phyloP scores from a whole-genome alignment of 2,113 vertebrate species.

The Verasper variegatus region DNA sequence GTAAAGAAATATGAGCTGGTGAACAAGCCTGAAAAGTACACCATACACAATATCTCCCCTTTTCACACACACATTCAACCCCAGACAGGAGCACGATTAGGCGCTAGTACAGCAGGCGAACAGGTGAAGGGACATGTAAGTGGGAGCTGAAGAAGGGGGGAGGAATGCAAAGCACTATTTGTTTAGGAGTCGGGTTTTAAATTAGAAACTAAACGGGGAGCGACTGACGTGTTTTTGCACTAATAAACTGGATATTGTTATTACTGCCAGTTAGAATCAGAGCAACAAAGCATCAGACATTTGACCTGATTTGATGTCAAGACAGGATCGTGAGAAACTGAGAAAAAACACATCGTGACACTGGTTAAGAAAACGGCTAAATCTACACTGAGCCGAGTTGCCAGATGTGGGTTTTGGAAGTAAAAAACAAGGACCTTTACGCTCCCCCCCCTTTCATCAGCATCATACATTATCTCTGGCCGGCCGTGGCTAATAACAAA shows the following conservation, averaged over 20 bases:
- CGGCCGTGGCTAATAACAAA: conserved; percentile 47
- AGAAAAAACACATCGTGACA: neutral
- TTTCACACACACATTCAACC: conserved; percentile 4
- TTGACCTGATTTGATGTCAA: neutral
- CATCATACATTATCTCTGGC: conserved; percentile 44
- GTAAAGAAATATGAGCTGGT: conserved; percentile 29
- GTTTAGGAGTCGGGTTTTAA: conserved; percentile 32
- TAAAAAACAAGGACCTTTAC: conserved; percentile 16
- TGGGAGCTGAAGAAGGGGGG: conserved; percentile 7
- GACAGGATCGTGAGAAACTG: neutral
- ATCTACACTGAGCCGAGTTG: neutral
- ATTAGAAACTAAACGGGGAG: neutral
- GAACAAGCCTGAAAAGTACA: conserved; percentile 25
- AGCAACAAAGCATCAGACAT: neutral
- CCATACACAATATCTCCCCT: conserved; percentile 12
- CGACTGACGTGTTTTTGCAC: neutral
- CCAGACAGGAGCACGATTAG: conserved; percentile 31
- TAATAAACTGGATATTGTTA: neutral
- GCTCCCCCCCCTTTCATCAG: conserved; percentile 40
- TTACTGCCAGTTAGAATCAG: neutral
- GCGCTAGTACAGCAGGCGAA: conserved; percentile 20
- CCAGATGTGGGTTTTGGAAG: neutral
- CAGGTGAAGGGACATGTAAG: conserved; percentile 29
- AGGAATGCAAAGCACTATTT: conserved; percentile 48
- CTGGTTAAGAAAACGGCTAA: neutral